phyloP scores from a whole-genome alignment of 2,797 vertebrate genomes.

The Carcharodon carcharias region DNA sequence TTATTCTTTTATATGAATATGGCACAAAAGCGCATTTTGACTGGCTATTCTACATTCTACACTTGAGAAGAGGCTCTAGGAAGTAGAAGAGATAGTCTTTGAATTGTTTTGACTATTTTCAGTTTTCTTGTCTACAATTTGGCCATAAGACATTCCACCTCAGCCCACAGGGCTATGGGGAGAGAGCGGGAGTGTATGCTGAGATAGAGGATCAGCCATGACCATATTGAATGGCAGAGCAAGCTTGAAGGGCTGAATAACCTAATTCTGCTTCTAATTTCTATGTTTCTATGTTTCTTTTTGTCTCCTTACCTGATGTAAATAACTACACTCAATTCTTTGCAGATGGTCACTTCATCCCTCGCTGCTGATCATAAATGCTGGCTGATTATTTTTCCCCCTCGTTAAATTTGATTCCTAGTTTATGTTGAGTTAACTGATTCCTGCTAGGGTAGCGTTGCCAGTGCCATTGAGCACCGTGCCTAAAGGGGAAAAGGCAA shows the following conservation, averaged over 20 bases:
- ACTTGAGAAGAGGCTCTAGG: not conserved
- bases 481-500: not conserved
- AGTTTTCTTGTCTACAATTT: not conserved
- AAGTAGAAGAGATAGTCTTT: not conserved
- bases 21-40: not conserved
- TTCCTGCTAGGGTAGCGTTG: not conserved
- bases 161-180: not conserved
- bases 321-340: not conserved
- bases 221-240: too few species aligned
- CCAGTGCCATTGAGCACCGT: not conserved
- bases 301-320: not conserved
- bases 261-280: too few species aligned
- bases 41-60: not conserved
- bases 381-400: not conserved
- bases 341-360: not conserved
- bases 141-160: not conserved
- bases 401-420: not conserved
- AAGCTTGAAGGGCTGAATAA: too few species aligned
- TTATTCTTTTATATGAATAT: not conserved
- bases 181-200: too few species aligned
- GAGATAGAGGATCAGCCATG: too few species aligned
- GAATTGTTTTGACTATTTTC: not conserved
- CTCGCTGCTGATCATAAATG: not conserved
- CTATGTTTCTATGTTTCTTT: too few species aligned
- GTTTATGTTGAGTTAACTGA: not conserved